Base-by-base conservation (phyloP, 2,113 vertebrate species). In the Tyto alba region DNA sequence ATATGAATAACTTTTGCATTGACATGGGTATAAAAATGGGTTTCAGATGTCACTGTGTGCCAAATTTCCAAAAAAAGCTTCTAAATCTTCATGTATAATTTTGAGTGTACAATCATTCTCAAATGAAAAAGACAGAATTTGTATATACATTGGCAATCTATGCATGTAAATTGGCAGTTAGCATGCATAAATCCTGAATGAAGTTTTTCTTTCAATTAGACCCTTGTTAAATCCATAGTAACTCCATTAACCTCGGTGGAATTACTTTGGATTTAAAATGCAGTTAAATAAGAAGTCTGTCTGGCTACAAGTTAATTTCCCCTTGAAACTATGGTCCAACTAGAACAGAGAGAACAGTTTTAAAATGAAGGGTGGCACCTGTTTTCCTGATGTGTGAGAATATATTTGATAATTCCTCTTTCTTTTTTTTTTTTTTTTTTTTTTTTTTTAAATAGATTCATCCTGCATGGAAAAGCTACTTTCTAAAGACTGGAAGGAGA, bases 401-500 rank as follows among this genome's bases (percentile, higher is more conserved):
- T 83, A 57, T 72, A 38, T 91, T 88, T 95, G 56, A 57, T 73
- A 38, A 74, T 72, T 78, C 13, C 91, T 55, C 36, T 36, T 94
- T 64, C 88, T 48, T 57, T 55, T 69, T 89, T 93, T 59, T 93
- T 8, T 36, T 36, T 74, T 59, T 91, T 41, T 78, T 62, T 92
- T 80, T 92, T 38, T 75, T 79, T 89, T 92, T 91, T 7, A 91
- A 94, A 95, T 92, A 99, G 99, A 99, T 96, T 99, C 99, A 56
- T 98, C 99, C 90, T 99, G 99, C 95, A 99, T 99, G 99, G 99
- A 99, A 97, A 99, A 99, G 90, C 98, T 99, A 93, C 99, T 99
- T 96, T 99, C 99, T 96, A 99, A 99, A 98, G 99, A 99, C 96
- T 99, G 99, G 99, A 99, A 99, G 95, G 99, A 99, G 97, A 99